Percentiles rank a stretch among this genome's conserved stretches.
Evolutionary conservation across 2,113 vertebrate species (phyloP).

Genomic region (Nibea albiflora): DNA sequence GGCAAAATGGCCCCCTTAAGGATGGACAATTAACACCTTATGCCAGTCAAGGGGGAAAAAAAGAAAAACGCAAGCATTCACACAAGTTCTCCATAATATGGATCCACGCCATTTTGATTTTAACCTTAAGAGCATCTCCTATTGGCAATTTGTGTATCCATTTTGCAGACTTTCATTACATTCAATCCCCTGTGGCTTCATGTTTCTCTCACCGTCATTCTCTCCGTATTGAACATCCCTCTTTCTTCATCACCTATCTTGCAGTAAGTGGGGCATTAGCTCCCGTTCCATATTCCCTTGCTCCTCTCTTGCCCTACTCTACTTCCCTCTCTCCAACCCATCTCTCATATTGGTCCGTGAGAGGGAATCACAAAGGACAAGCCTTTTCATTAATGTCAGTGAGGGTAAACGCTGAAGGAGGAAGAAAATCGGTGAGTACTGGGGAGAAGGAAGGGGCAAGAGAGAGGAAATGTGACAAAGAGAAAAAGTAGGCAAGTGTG

Average conservation of each 20-base stretch:
- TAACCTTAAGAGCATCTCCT: not conserved
- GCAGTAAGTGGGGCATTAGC: slow-evolving; percentile 60
- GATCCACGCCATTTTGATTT: not conserved
- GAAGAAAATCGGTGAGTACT: slow-evolving; percentile 15
- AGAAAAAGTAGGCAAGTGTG: slow-evolving; percentile 18
- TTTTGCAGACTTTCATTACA: slow-evolving; percentile 32
- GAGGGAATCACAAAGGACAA: slow-evolving; percentile 60
- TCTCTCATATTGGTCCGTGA: slow-evolving; percentile 21
- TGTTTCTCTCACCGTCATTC: not conserved
- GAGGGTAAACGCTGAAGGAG: slow-evolving; percentile 45
- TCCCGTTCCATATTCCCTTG: slow-evolving; percentile 44
- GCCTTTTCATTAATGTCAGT: slow-evolving; percentile 76
- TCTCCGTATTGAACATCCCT: not conserved
- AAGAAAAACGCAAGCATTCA: not conserved
- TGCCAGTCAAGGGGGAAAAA: not conserved
- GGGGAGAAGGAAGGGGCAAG: slow-evolving; percentile 8
- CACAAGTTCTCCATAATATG: slow-evolving; percentile 15
- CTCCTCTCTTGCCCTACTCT: slow-evolving; percentile 41
- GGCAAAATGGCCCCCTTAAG: slow-evolving; percentile 28
- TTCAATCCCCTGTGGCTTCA: slow-evolving; percentile 13
- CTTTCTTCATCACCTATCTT: slow-evolving; percentile 14
- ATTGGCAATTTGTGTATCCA: not conserved
- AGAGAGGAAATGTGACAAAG: slow-evolving; percentile 44
- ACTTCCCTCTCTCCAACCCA: slow-evolving; percentile 43
- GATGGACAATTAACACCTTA: slow-evolving; percentile 63